These are phyloP conservation scores for Misgurnus mizolepis DNA, from an alignment of 2,113 vertebrate species.

Conservation along the genomic window DNA sequence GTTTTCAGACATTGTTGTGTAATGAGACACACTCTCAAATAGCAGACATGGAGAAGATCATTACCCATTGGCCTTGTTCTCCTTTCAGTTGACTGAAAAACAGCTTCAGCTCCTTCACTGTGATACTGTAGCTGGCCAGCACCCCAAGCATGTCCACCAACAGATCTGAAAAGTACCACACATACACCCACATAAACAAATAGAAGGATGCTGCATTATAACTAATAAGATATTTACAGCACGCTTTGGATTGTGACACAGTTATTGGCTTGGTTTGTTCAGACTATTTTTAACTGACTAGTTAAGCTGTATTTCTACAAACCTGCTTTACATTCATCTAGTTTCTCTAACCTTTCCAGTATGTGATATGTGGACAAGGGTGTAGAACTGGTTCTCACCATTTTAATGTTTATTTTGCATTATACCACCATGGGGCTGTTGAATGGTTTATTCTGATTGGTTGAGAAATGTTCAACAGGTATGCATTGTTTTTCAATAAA, in stretches of 20 bases:
- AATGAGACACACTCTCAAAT: neutral
- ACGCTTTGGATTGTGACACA: neutral
- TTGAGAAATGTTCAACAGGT: no score
- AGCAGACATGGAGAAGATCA: neutral
- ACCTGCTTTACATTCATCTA: no score
- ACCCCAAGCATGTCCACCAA: conserved; percentile 97
- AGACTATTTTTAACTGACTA: no score
- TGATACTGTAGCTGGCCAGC: conserved; percentile 95
- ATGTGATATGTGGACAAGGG: no score
- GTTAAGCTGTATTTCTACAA: no score
- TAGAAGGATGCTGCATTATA: neutral
- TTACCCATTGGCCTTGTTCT: conserved; percentile 95
- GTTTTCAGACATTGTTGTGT: neutral
- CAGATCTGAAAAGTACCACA: conserved; percentile 79
- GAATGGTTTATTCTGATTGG: no score
- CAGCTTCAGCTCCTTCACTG: conserved; percentile 94
- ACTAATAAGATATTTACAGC: neutral
- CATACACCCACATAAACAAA: conserved; percentile 10
- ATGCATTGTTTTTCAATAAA: no score
- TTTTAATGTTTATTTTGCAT: no score
- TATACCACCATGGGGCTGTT: no score
- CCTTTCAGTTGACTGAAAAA: conserved; percentile 98
- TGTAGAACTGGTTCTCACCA: no score
- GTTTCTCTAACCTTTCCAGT: no score
- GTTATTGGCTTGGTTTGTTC: neutral